phyloP scores from a whole-genome alignment of 2,113 vertebrate species.

The Cacatua alba region DNA sequence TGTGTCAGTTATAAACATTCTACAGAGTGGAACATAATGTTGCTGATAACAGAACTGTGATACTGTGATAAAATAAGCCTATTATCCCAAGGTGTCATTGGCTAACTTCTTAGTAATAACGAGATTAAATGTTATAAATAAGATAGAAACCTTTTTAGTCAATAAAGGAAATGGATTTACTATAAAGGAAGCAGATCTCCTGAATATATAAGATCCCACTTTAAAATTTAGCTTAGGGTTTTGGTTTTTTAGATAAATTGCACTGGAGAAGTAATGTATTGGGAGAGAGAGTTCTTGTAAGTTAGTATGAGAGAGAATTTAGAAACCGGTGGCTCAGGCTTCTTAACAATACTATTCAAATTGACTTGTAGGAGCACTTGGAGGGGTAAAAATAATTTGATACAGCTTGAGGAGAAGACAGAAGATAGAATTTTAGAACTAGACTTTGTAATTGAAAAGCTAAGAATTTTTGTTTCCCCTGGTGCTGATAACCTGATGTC shows the following conservation, averaged over 20 bases:
- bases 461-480: not conserved
- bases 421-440: not conserved
- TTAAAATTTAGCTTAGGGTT: not conserved
- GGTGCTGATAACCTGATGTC: not conserved
- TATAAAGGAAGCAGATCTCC: not conserved
- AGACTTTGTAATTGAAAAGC: not conserved
- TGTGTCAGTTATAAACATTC: not conserved
- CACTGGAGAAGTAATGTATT: not conserved
- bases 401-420: not conserved
- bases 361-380: not conserved
- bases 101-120: slow-evolving; percentile 10
- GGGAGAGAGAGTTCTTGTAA: not conserved
- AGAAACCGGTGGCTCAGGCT: not conserved
- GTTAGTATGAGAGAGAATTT: not conserved
- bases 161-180: not conserved
- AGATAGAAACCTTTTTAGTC: not conserved
- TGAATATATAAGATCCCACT: not conserved
- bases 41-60: slow-evolving; percentile 8
- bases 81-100: slow-evolving; percentile 29
- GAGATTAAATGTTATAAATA: slow-evolving; percentile 7
- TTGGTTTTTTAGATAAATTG: not conserved
- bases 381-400: not conserved
- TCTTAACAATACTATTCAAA: not conserved
- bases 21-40: not conserved
- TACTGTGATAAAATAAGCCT: slow-evolving; percentile 35